A percentile compares a stretch with the other conserved stretches of the same genome.
Conservation (phyloP, 2,888 invertebrate genomes). For the Flabesymbios commensalis region DNA sequence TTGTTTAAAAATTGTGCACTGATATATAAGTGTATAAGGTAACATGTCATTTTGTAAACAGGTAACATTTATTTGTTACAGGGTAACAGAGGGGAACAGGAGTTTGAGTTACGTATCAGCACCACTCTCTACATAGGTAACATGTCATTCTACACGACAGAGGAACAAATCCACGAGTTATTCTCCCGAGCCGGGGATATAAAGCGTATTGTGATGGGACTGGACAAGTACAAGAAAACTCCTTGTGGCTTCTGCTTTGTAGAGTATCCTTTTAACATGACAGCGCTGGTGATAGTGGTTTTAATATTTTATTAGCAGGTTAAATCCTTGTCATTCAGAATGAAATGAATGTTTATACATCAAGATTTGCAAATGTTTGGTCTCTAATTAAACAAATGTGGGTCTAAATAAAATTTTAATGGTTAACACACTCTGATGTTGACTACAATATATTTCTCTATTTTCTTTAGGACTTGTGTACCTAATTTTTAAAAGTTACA, state of each 20-base stretch:
- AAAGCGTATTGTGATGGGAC: conserved; percentile 89
- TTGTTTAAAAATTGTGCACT: too few species aligned
- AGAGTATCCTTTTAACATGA: conserved; percentile 76
- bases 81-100: conserved; percentile 58
- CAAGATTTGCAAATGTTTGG: too few species aligned
- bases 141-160: conserved; percentile 96
- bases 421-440: too few species aligned
- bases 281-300: background rate
- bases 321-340: too few species aligned
- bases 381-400: too few species aligned
- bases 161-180: conserved; percentile 85
- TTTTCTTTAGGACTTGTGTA: background rate
- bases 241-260: conserved; percentile 99
- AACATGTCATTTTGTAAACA: too few species aligned
- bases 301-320: background rate
- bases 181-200: conserved; percentile 96
- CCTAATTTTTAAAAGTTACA: background rate
- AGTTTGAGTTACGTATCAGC: conserved; percentile 43
- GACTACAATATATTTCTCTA: too few species aligned
- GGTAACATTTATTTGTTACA: conserved; percentile 34
- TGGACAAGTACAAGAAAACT: conserved; percentile 96
- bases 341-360: too few species aligned
- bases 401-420: too few species aligned
- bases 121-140: conserved; percentile 95
- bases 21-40: too few species aligned